A percentile compares a stretch with the other conserved stretches of the same genome.
Evolutionary conservation across 2,797 vertebrate species (phyloP).

Genomic region (Babyrousa celebensis): DNA sequence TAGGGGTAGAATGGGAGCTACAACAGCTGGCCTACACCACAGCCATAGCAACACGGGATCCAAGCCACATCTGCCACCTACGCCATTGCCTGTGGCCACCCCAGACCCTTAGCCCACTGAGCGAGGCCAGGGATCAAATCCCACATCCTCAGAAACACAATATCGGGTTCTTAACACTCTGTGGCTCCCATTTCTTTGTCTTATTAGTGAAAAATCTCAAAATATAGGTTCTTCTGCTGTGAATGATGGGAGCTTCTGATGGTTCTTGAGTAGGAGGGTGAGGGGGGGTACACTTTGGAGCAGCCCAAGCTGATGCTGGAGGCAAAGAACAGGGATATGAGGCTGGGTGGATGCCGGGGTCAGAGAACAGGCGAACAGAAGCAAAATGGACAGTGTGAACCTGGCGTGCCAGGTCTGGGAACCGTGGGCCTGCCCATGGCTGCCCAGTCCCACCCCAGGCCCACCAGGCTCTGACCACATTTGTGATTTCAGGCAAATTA

Average conservation of each 20-base stretch:
- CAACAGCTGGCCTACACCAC: too few relatives aligned
- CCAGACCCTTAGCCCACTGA: too few relatives aligned
- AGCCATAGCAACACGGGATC: too few relatives aligned
- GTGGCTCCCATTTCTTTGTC: background rate
- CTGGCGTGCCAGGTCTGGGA: background rate
- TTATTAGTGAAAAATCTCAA: background rate
- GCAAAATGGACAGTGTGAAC: background rate
- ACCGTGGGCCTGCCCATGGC: background rate
- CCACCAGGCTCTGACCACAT: background rate
- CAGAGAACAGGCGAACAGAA: background rate
- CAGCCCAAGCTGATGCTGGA: background rate
- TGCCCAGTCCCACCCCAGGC: background rate
- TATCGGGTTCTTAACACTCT: too few relatives aligned
- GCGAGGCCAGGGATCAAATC: too few relatives aligned
- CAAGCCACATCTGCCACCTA: too few relatives aligned
- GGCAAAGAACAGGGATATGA: background rate
- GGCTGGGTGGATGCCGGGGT: background rate
- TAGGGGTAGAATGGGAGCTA: too few relatives aligned
- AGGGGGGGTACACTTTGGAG: background rate
- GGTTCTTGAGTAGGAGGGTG: background rate
- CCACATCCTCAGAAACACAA: too few relatives aligned
- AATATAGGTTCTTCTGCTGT: background rate
- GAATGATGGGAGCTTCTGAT: background rate
- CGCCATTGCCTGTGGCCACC: too few relatives aligned
- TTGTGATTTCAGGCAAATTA: conserved; percentile 82